phyloP scores from a whole-genome alignment of 1,140 invertebrate species.

The Scaptomyza pallida region DNA sequence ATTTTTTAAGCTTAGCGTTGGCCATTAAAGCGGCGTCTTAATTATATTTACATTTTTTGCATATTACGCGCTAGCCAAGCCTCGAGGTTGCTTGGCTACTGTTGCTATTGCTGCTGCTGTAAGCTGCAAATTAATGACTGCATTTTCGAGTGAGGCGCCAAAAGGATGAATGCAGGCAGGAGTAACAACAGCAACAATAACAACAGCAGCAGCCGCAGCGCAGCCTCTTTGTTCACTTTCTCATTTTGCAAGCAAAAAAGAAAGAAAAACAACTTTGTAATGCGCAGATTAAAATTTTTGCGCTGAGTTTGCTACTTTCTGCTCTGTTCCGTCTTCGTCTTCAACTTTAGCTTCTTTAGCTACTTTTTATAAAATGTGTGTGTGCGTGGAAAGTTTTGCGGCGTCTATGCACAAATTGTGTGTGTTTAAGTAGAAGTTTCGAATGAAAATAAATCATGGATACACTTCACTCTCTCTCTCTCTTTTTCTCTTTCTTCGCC shows the following conservation, averaged over 20 bases:
- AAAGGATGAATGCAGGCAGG: constrained; percentile 44
- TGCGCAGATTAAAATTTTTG: constrained; percentile 71
- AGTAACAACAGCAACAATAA: constrained; percentile 1
- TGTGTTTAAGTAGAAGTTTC: constrained; percentile 67
- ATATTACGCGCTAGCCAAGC: constrained; percentile 43
- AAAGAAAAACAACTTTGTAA: constrained; percentile 61
- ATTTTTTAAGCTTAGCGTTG: constrained; percentile 61
- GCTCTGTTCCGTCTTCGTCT: constrained; percentile 11
- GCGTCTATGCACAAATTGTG: constrained; percentile 31
- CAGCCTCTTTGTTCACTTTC: constrained; percentile 44
- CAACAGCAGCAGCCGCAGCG: neutral
- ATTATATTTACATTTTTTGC: constrained; percentile 62
- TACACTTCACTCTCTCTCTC: constrained; percentile 29
- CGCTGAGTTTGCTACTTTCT: constrained; percentile 51
- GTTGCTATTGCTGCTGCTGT: constrained; percentile 9
- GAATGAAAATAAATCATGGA: constrained; percentile 75
- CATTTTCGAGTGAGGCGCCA: constrained; percentile 48
- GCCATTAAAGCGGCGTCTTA: constrained; percentile 47
- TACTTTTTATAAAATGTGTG: constrained; percentile 38
- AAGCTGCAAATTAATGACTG: constrained; percentile 77
- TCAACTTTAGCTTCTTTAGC: constrained; percentile 28
- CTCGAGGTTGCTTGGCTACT: constrained; percentile 1
- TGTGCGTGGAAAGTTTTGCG: constrained; percentile 45
- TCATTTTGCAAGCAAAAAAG: constrained; percentile 29
- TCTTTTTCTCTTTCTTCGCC: constrained; percentile 27